phyloP scores from a whole-genome alignment of 2,113 vertebrate genomes.

The Bombycilla garrulus region DNA sequence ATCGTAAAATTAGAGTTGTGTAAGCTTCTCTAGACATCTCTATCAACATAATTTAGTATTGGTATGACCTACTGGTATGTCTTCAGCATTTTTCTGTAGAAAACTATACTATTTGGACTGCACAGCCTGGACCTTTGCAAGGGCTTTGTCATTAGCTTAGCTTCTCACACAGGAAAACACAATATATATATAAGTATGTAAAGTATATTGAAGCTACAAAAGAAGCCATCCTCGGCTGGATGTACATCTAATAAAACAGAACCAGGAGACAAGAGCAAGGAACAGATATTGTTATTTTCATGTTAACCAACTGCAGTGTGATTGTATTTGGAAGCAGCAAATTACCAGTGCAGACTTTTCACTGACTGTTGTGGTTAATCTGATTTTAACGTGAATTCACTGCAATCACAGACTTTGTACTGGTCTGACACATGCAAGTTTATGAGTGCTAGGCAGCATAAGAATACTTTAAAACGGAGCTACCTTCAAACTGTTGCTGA shows the following conservation, averaged over 20 bases:
- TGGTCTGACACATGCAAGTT: neutral
- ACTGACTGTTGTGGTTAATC: neutral
- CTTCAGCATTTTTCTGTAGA: neutral
- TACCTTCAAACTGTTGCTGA: neutral
- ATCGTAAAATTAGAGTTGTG: neutral
- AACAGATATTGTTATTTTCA: neutral
- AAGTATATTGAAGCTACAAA: neutral
- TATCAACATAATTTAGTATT: neutral
- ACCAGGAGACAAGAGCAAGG: neutral
- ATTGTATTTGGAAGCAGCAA: neutral
- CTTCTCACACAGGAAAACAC: neutral
- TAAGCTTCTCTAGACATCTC: neutral
- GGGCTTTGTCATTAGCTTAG: neutral
- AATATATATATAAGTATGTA: neutral
- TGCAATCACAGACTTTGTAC: neutral
- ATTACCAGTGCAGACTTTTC: neutral
- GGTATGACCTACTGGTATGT: neutral
- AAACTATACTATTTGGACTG: accelerated
- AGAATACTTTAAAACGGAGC: neutral
- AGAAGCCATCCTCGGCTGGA: neutral
- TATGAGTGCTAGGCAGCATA: neutral
- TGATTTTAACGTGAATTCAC: neutral
- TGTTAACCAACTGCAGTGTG: neutral
- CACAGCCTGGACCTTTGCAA: neutral
- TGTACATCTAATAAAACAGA: neutral